Conservation (phyloP, 2,888 invertebrate species). For the Drosophila gaucha region DNA sequence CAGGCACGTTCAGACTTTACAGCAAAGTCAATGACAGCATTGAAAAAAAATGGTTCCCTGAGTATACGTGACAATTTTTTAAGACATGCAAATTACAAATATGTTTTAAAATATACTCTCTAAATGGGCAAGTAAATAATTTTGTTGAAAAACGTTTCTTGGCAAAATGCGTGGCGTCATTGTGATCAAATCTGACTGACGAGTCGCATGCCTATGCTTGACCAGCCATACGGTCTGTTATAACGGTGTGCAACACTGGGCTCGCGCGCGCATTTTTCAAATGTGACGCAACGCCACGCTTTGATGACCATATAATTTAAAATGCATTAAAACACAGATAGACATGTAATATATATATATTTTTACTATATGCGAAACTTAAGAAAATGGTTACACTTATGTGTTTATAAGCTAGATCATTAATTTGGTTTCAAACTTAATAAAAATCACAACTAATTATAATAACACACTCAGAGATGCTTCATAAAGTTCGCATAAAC, state of each 20-base stretch:
- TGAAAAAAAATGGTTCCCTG: background rate
- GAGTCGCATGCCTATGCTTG: slow-evolving; percentile 46
- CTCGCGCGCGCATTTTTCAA: slow-evolving; percentile 55
- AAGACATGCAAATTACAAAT: background rate
- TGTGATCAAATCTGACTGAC: slow-evolving; percentile 41
- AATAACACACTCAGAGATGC: slow-evolving; percentile 68
- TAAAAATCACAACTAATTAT: slow-evolving; percentile 73
- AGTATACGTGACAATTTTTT: background rate
- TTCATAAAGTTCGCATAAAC: slow-evolving; percentile 24
- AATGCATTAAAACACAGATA: slow-evolving; percentile 21
- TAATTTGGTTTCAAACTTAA: slow-evolving; percentile 58
- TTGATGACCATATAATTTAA: background rate
- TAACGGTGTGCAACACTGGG: slow-evolving; percentile 56
- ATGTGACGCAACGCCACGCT: background rate
- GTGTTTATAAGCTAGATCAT: slow-evolving; percentile 40
- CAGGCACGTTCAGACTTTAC: slow-evolving; percentile 59
- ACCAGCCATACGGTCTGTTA: slow-evolving; percentile 16
- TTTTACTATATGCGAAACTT: slow-evolving; percentile 51
- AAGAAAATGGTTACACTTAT: slow-evolving; percentile 27
- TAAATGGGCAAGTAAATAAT: background rate
- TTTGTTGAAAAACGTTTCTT: background rate
- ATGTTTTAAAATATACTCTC: slow-evolving; percentile 13
- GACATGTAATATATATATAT: slow-evolving; percentile 56
- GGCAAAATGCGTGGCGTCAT: slow-evolving; percentile 28
- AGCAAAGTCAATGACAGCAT: slow-evolving; percentile 4